Evolutionary conservation across 2,113 vertebrate genomes (phyloP).

Genomic region (Hippotragus niger): DNA sequence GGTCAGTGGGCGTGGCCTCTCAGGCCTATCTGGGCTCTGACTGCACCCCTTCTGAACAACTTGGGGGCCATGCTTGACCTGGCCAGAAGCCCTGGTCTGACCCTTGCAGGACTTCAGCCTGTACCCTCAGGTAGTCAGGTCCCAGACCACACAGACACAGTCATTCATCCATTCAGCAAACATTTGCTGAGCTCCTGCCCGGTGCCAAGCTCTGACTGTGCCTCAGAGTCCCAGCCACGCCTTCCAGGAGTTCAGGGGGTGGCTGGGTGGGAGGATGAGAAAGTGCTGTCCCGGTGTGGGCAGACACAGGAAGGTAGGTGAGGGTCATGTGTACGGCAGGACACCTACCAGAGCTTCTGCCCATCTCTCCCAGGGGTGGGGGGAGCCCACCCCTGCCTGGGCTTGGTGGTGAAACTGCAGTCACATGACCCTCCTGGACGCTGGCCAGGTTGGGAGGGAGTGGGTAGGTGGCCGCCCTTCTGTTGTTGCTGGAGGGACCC

Average conservation of each 20-base stretch:
- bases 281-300: neutral
- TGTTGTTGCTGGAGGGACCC: neutral
- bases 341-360: neutral
- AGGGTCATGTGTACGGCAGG: rapidly evolving
- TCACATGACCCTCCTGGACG: neutral
- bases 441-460: neutral
- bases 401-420: neutral
- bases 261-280: neutral
- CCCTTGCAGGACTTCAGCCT: neutral
- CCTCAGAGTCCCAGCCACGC: too few species aligned
- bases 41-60: neutral
- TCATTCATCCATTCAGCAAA: neutral
- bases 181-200: neutral
- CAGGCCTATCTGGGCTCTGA: neutral
- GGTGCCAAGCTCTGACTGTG: neutral
- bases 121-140: neutral
- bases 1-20: neutral
- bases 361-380: neutral
- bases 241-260: neutral
- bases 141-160: neutral
- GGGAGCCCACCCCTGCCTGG: neutral
- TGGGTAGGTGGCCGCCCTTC: neutral
- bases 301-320: rapidly evolving
- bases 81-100: neutral
- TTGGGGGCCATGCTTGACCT: neutral